Conservation (phyloP, 2,797 vertebrate genomes). For the Pseudotriccus pelzelni region DNA sequence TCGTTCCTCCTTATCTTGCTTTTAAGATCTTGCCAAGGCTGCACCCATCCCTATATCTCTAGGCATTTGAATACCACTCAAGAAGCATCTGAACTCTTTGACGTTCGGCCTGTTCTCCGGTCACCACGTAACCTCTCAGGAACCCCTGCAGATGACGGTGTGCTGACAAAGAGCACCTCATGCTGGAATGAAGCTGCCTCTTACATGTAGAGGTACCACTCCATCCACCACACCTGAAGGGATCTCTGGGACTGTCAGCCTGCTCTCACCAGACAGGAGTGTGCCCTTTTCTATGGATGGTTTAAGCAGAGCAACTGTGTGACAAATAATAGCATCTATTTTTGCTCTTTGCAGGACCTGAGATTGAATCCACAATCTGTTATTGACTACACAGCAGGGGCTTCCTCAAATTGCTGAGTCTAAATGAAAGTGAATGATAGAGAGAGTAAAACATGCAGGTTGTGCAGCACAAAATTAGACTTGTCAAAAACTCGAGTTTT, state of each 20-base stretch:
- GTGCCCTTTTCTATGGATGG: neutral
- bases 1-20: conserved; percentile 44
- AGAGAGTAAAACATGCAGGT: neutral
- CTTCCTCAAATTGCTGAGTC: neutral
- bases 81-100: conserved; percentile 7
- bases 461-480: neutral
- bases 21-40: conserved; percentile 63
- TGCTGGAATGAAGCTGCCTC: conserved; percentile 16
- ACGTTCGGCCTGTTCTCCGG: neutral
- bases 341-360: neutral
- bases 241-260: neutral
- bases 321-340: neutral
- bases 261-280: neutral
- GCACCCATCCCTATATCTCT: conserved; percentile 45
- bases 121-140: neutral
- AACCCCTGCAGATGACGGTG: neutral
- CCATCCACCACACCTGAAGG: neutral
- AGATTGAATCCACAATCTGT: neutral
- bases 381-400: neutral
- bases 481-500: neutral
- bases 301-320: neutral
- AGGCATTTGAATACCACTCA: conserved; percentile 29
- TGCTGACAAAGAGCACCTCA: neutral
- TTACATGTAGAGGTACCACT: conserved; percentile 17
- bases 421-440: neutral